phyloP scores from a whole-genome alignment of 2,888 invertebrate species.

The Stegana nigrithorax region DNA sequence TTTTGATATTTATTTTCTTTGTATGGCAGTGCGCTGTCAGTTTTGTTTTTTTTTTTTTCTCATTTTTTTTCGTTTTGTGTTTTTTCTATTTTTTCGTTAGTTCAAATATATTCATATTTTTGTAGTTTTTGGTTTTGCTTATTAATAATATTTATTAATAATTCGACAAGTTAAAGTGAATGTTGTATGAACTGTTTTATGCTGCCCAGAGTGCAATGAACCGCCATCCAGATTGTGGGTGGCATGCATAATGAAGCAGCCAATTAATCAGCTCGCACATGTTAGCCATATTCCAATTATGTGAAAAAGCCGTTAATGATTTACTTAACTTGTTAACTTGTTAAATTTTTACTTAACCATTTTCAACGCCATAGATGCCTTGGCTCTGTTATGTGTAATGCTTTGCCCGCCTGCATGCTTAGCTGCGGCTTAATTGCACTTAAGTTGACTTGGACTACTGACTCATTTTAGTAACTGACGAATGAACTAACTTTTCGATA shows the following conservation, averaged over 20 bases:
- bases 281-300: too few relatives aligned
- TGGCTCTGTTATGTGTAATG: too few relatives aligned
- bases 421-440: too few relatives aligned
- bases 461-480: too few relatives aligned
- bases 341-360: background rate
- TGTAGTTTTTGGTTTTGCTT: background rate
- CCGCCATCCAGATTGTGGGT: background rate
- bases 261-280: background rate
- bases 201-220: conserved; percentile 1
- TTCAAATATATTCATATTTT: background rate
- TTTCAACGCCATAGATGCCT: too few relatives aligned
- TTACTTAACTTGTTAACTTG: background rate
- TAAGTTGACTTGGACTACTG: too few relatives aligned
- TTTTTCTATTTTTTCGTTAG: background rate
- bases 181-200: background rate
- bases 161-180: background rate
- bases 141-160: conserved; percentile 7
- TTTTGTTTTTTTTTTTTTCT: background rate
- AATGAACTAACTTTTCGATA: too few relatives aligned
- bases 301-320: too few relatives aligned
- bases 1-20: background rate
- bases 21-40: background rate
- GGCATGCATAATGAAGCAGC: background rate
- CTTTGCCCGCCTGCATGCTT: too few relatives aligned
- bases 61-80: too few relatives aligned